A percentile compares a stretch with the other conserved stretches of the same genome.
phyloP scores from a whole-genome alignment of 2,113 vertebrate species.

The Apus apus region DNA sequence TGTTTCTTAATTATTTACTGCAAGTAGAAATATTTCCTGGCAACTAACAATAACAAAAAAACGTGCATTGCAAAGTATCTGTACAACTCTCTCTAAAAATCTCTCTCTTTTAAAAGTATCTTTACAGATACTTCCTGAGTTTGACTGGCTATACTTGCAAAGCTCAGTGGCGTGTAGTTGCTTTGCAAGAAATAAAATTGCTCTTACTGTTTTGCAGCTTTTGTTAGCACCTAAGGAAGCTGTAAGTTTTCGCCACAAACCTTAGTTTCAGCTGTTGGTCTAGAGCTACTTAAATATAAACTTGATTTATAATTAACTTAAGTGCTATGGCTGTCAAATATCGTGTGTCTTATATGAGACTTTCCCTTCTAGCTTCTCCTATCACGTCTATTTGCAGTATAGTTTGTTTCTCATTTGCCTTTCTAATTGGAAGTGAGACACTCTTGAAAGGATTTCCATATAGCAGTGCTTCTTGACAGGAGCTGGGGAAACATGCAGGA shows the following conservation, averaged over 20 bases:
- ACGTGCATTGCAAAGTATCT: neutral
- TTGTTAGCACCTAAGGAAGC: neutral
- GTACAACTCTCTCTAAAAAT: neutral
- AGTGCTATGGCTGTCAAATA: neutral
- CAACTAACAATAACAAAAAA: neutral
- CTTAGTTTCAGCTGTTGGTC: neutral
- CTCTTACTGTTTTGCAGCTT: neutral
- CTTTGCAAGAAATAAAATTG: neutral
- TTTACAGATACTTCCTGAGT: neutral
- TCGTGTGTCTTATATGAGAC: neutral
- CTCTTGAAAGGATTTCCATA: constrained; percentile 8
- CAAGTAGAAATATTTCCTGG: neutral
- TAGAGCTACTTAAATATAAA: neutral
- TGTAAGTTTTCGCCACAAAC: neutral
- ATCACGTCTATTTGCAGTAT: neutral
- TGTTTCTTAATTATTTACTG: neutral
- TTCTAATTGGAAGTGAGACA: constrained; percentile 6
- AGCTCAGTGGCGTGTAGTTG: neutral
- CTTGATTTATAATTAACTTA: constrained; percentile 16
- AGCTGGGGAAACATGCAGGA: neutral
- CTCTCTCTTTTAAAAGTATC: neutral
- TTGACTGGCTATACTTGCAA: neutral
- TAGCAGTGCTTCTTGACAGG: neutral
- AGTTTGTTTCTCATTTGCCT: constrained; percentile 13
- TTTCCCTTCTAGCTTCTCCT: neutral